Evolutionary conservation across 2,888 invertebrate genomes (phyloP).

Genomic region (Mythimna albipuncta): DNA sequence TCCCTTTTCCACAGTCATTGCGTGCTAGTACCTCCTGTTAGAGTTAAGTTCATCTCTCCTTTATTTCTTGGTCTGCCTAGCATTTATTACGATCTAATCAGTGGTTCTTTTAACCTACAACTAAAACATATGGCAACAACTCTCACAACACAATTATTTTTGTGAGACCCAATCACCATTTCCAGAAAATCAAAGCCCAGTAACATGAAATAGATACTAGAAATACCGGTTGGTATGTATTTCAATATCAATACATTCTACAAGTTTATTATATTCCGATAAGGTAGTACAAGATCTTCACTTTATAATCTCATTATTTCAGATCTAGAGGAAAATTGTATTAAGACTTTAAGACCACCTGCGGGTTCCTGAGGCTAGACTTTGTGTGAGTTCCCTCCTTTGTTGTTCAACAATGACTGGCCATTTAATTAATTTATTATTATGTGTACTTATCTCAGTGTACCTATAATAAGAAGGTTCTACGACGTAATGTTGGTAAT

Average conservation of each 20-base stretch:
- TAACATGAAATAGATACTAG: background rate
- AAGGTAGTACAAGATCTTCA: conserved; percentile 18
- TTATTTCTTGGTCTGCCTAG: no score
- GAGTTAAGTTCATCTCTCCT: no score
- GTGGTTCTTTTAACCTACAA: no score
- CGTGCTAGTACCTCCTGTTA: no score
- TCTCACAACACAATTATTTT: background rate
- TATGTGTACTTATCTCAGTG: no score
- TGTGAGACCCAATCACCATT: background rate
- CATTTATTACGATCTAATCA: no score
- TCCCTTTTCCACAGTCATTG: no score
- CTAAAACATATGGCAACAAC: no score
- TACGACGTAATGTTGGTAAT: no score
- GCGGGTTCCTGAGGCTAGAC: conserved; percentile 11
- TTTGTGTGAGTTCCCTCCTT: conserved; percentile 35
- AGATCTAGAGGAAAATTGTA: conserved; percentile 30
- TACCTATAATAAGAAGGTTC: no score
- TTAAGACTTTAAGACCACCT: conserved; percentile 16
- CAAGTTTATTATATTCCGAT: conserved; percentile 22
- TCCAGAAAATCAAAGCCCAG: background rate
- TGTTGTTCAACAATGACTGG: conserved; percentile 33
- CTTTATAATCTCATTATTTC: conserved; percentile 29
- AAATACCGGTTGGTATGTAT: background rate
- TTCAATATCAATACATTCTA: conserved; percentile 17
- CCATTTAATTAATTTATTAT: conserved; percentile 25